Base-by-base conservation (phyloP, 1,140 invertebrate species). In the Oncopodura yosiiana region DNA sequence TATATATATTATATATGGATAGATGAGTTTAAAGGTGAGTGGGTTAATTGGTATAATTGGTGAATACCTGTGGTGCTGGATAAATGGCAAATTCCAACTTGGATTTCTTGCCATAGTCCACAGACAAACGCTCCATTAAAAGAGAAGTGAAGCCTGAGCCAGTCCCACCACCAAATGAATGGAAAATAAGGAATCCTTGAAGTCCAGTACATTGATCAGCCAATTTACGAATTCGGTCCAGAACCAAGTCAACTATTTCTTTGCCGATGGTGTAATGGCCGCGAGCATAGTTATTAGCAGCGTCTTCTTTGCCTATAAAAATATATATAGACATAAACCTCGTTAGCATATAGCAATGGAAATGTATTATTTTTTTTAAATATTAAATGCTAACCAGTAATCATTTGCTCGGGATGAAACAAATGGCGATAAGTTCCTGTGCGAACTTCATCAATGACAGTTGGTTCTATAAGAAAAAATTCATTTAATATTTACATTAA, bases 191-290 rank as follows among this genome's bases (percentile, higher is more conserved):
- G 70, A 90, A 90, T 36, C 83, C 84, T 72, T 86, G 83, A 1
- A 86, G 74, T 32, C 84, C 84, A n/a, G 82, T 86, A 67, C 84
- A 86, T 66, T 83, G 80, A 68, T 87, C 84, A 16, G 83, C 80
- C 45, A 84, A 68, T 5, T 75, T 70, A 8, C 81, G 74, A 56
- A 84, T 75, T 12, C 70, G 72, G 68, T 88, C 86, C 32, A 87
- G 69, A 1, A 88, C 85, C 8, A 84, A 69, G 64, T 87, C 85
- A 1, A 88, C 82, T 56, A 88, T 83, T 72, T 86, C 86, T 68
- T 84, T 87, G 63, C 86, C 86, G 65, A 89, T 86, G 56, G 86
- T 89, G 74, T 89, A 89, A 72, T 89, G 86, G 32, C 86, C 86
- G 26, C 86, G 72, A 9, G 84, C 84, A 67, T 87, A 87, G 70